Conservation (phyloP, 2,797 vertebrate species). For the Gymnopithys bicolor region DNA sequence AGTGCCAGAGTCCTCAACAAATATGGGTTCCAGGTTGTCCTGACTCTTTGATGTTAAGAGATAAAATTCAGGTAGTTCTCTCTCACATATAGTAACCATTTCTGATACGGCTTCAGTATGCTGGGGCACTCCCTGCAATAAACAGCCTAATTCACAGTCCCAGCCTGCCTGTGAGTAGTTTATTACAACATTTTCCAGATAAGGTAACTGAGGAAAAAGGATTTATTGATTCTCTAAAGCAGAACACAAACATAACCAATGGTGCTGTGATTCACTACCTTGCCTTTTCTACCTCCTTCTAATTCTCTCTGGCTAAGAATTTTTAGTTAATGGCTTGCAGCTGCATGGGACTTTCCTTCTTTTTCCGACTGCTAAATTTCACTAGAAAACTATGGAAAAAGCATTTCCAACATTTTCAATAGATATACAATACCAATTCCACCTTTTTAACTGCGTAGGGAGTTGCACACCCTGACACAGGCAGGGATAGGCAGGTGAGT, state of each 20-base stretch:
- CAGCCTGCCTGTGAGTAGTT: neutral
- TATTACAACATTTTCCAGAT: neutral
- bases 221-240: neutral
- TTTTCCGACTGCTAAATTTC: neutral
- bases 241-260: neutral
- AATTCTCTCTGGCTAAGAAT: neutral
- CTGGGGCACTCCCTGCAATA: neutral
- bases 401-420: neutral
- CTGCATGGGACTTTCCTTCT: neutral
- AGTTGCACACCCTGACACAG: neutral
- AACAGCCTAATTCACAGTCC: neutral
- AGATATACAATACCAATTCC: neutral
- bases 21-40: neutral
- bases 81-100: neutral
- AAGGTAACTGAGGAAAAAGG: neutral
- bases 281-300: neutral
- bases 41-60: neutral
- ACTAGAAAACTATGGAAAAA: neutral
- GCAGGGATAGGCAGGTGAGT: neutral
- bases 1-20: neutral
- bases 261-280: neutral
- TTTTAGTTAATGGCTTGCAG: neutral
- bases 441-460: neutral
- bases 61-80: neutral
- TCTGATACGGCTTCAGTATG: neutral